These are phyloP conservation scores for Sipha flava DNA, from an alignment of 1,140 invertebrate species.

Conservation along the genomic window DNA sequence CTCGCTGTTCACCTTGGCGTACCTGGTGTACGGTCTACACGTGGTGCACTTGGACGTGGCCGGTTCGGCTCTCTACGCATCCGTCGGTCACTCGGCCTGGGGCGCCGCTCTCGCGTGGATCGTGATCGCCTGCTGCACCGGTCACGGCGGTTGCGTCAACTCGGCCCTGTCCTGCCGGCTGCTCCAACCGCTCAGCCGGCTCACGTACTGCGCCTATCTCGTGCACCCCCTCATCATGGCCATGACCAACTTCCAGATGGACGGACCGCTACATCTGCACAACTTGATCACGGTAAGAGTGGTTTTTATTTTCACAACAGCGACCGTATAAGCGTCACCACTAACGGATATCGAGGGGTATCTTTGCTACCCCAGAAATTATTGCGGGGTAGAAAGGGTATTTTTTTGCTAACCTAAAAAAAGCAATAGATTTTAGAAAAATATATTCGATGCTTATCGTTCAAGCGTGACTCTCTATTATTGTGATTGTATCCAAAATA, in stretches of 20 bases:
- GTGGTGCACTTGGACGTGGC: conserved; percentile 57
- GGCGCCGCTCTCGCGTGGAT: conserved; percentile 68
- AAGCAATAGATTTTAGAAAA: no score
- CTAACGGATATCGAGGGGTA: no score
- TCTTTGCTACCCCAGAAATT: no score
- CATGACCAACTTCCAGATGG: conserved; percentile 63
- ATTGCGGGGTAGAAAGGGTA: no score
- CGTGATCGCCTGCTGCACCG: conserved; percentile 66
- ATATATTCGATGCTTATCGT: no score
- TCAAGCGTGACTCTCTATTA: no score
- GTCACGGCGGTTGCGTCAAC: conserved; percentile 60
- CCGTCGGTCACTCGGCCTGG: conserved; percentile 61
- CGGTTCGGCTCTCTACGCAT: conserved; percentile 48
- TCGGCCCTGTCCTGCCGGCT: conserved; percentile 67
- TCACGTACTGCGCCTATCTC: conserved; percentile 85
- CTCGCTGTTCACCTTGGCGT: conserved; percentile 33
- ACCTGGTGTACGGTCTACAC: conserved; percentile 67
- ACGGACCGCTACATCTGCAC: conserved; percentile 65
- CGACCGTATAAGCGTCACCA: no score
- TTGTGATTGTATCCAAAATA: no score
- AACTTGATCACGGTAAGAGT: conserved; percentile 57
- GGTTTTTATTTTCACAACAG: neutral
- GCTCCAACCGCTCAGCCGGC: conserved; percentile 72
- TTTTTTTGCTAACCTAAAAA: no score
- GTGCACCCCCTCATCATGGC: conserved; percentile 80